Percentiles rank a stretch among this genome's conserved stretches.
These are phyloP conservation scores for Triplophysa dalaica DNA, from an alignment of 2,113 vertebrate genomes.

Conservation along the genomic window DNA sequence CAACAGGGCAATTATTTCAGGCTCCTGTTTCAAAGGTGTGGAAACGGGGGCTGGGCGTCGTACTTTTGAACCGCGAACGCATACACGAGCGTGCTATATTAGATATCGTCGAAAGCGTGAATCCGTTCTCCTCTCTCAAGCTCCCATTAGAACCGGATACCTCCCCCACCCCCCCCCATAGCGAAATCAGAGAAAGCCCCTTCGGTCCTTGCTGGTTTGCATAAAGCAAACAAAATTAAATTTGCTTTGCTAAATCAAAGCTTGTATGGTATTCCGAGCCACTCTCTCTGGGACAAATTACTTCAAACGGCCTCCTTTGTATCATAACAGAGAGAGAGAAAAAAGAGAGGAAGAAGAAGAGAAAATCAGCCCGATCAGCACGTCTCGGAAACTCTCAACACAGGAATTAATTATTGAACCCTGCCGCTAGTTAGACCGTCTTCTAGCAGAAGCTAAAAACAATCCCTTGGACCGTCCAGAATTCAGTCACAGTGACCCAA, in stretches of 20 bases:
- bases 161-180: conserved; percentile 58
- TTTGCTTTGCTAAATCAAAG: conserved; percentile 99
- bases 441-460: conserved; percentile 67
- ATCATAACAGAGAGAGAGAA: conserved; percentile 96
- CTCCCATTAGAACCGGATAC: conserved; percentile 81
- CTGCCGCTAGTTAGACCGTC: conserved; percentile 86
- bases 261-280: conserved; percentile 94
- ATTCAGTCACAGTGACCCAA: neutral
- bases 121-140: conserved; percentile 87
- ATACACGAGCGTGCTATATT: conserved; percentile 83
- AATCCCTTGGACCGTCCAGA: too few species aligned
- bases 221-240: conserved; percentile 99
- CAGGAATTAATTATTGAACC: conserved; percentile 99
- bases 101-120: conserved; percentile 89
- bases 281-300: conserved; percentile 99
- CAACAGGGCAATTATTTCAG: conserved; percentile 74
- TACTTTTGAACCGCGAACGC: conserved; percentile 81
- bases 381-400: conserved; percentile 95
- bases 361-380: conserved; percentile 92
- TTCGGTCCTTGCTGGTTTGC: conserved; percentile 96
- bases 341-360: conserved; percentile 61
- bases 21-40: conserved; percentile 74
- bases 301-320: conserved; percentile 99
- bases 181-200: conserved; percentile 56
- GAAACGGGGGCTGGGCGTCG: conserved; percentile 59